Evolutionary conservation across 1,140 invertebrate species (phyloP).

Genomic region (Nephila pilipes): DNA sequence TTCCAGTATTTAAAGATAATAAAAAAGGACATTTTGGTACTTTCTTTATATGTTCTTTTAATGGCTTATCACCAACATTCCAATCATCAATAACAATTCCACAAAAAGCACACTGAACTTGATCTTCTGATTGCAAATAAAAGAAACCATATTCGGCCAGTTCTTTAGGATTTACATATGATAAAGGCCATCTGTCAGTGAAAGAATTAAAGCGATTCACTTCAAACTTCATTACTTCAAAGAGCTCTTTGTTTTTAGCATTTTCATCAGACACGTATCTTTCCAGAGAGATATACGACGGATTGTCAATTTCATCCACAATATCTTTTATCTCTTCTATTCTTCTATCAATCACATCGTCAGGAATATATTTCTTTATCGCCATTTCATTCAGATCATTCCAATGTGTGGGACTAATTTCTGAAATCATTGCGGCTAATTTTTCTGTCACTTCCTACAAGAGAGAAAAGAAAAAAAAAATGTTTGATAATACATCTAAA

Average conservation of each 20-base stretch:
- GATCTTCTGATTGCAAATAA: conserved; percentile 85
- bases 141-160: conserved; percentile 92
- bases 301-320: conserved; percentile 2
- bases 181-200: conserved; percentile 86
- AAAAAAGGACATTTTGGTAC: conserved; percentile 78
- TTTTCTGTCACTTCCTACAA: too few relatives aligned
- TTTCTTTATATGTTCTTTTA: conserved; percentile 88
- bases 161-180: conserved; percentile 84
- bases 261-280: conserved; percentile 18
- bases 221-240: conserved; percentile 63
- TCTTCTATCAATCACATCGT: not conserved
- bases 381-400: not conserved
- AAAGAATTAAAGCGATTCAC: conserved; percentile 85
- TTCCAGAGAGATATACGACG: not conserved
- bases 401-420: not conserved
- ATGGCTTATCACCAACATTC: conserved; percentile 88
- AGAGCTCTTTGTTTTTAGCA: not conserved
- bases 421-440: not conserved
- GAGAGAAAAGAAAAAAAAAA: too few relatives aligned
- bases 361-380: not conserved
- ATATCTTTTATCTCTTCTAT: not conserved
- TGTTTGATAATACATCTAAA: too few relatives aligned
- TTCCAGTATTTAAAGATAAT: conserved; percentile 6
- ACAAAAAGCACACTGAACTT: conserved; percentile 93
- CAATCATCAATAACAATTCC: conserved; percentile 87